Evolutionary conservation across 1,140 invertebrate genomes (phyloP).

Genomic region (Lutraria rhynchaena): DNA sequence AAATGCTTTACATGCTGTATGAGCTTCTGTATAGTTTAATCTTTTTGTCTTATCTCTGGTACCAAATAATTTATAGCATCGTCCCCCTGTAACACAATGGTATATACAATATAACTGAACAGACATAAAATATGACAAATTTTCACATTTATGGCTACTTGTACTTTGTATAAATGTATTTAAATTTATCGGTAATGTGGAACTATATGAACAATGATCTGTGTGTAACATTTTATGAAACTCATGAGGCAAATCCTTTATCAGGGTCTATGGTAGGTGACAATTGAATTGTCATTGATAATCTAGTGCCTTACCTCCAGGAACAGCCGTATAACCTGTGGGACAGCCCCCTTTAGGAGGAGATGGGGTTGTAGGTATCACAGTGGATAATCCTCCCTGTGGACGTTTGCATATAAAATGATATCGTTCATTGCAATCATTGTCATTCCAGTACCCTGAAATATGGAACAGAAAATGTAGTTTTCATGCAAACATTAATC

Average conservation of each 20-base stretch:
- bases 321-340: constrained; percentile 32
- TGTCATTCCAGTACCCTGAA: constrained; percentile 67
- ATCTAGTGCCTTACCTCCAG: too few relatives aligned
- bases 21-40: constrained; percentile 29
- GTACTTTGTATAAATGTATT: too few relatives aligned
- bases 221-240: too few relatives aligned
- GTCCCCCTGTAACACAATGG: constrained; percentile 15
- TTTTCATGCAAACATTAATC: too few relatives aligned
- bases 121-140: neutral
- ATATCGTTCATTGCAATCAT: constrained; percentile 64
- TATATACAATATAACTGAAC: neutral
- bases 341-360: constrained; percentile 63
- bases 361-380: constrained; percentile 39
- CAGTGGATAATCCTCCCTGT: constrained; percentile 17
- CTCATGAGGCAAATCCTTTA: too few relatives aligned
- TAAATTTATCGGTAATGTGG: too few relatives aligned
- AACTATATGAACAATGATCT: too few relatives aligned
- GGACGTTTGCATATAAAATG: constrained; percentile 66
- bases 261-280: too few relatives aligned
- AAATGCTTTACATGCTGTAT: neutral
- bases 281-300: too few relatives aligned
- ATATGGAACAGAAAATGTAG: too few relatives aligned
- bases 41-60: neutral
- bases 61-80: constrained; percentile 39
- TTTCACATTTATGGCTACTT: neutral